Evolutionary conservation across 2,888 invertebrate species (phyloP).

Genomic region (Rhagonycha fulva): DNA sequence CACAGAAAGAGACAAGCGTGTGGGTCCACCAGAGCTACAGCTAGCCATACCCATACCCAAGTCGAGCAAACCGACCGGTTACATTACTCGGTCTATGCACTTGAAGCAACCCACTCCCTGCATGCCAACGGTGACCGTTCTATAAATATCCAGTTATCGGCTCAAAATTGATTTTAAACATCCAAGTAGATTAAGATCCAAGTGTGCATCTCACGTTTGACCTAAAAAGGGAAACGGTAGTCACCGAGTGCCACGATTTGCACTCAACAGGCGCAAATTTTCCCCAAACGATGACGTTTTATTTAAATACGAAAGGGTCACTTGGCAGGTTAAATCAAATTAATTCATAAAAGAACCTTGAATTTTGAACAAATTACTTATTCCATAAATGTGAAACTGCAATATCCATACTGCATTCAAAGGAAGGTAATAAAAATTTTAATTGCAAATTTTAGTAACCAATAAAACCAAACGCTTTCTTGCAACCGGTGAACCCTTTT

Average conservation of each 20-base stretch:
- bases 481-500: not conserved
- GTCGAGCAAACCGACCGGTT: conserved; percentile 33
- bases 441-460: not conserved
- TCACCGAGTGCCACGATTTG: not conserved
- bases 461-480: not conserved
- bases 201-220: not conserved
- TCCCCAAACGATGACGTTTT: not conserved
- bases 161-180: conserved; percentile 27
- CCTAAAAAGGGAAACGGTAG: not conserved
- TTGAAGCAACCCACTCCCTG: conserved; percentile 24
- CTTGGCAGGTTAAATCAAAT: conserved; percentile 11
- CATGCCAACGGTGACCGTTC: conserved; percentile 30
- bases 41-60: conserved; percentile 8
- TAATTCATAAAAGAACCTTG: conserved; percentile 11
- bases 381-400: not conserved
- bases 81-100: conserved; percentile 39
- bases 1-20: conserved; percentile 35
- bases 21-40: conserved; percentile 24
- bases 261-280: not conserved
- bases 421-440: not conserved
- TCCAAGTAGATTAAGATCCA: conserved; percentile 16
- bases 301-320: conserved; percentile 14
- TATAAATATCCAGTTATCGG: conserved; percentile 27
- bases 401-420: not conserved
- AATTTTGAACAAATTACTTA: conserved; percentile 8